Conservation (phyloP, 2,888 invertebrate species). For the Parascotia fuliginaria region DNA sequence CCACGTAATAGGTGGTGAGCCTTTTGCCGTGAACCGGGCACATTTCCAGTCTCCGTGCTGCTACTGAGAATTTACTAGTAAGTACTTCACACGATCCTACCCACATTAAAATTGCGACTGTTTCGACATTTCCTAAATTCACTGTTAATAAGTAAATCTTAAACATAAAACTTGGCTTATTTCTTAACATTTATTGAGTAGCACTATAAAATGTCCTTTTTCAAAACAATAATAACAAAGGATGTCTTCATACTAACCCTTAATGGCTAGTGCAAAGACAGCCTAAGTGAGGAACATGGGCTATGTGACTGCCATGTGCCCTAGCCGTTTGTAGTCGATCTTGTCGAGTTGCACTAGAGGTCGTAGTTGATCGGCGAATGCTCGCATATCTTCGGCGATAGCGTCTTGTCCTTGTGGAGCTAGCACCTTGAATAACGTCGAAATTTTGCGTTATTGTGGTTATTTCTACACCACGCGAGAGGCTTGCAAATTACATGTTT, state of each 20-base stretch:
- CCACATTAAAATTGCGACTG: too few relatives aligned
- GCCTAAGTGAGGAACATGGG: slow-evolving; percentile 56
- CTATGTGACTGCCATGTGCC: slow-evolving; percentile 76
- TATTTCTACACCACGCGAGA: too few relatives aligned
- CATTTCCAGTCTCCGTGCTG: too few relatives aligned
- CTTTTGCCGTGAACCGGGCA: too few relatives aligned
- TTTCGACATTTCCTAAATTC: too few relatives aligned
- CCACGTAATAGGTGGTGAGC: too few relatives aligned
- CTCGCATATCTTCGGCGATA: slow-evolving; percentile 97
- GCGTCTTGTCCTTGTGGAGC: slow-evolving; percentile 97
- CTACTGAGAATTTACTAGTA: too few relatives aligned
- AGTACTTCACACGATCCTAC: too few relatives aligned
- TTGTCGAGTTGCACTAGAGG: slow-evolving; percentile 97
- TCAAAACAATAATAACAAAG: slow-evolving; percentile 26
- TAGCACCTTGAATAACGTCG: too few relatives aligned
- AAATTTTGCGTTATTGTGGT: too few relatives aligned
- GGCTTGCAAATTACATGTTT: too few relatives aligned
- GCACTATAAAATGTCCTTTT: slow-evolving; percentile 4
- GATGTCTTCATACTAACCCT: slow-evolving; percentile 42
- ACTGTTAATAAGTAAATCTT: too few relatives aligned
- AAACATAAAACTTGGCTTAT: background rate
- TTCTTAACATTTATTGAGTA: background rate
- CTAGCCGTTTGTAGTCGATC: slow-evolving; percentile 93
- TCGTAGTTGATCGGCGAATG: slow-evolving; percentile 96
- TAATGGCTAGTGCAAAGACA: slow-evolving; percentile 33